A percentile compares a stretch with the other conserved stretches of the same genome.
phyloP scores from a whole-genome alignment of 2,113 vertebrate genomes.

The Zingel zingel region DNA sequence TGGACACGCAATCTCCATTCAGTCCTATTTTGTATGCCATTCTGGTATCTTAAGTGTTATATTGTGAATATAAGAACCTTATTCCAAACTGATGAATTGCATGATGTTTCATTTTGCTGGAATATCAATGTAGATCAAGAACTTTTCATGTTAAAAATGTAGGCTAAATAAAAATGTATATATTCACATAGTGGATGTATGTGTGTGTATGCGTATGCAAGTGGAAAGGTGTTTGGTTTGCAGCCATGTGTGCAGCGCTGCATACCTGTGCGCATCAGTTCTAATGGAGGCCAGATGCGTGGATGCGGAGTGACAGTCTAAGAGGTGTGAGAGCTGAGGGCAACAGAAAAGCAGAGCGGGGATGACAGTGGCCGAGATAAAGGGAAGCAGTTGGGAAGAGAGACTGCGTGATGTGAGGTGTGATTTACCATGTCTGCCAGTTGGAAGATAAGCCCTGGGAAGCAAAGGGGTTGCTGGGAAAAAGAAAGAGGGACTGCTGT shows the following conservation, averaged over 20 bases:
- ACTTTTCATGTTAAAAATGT: not conserved
- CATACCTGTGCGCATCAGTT: slow-evolving; percentile 29
- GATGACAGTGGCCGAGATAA: slow-evolving; percentile 59
- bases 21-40: not conserved
- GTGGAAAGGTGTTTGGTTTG: not conserved
- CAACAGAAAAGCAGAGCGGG: slow-evolving; percentile 42
- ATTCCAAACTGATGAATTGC: not conserved
- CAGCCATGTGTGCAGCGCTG: slow-evolving; percentile 5
- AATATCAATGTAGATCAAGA: not conserved
- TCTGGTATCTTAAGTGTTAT: not conserved
- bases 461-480: slow-evolving; percentile 56
- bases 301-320: slow-evolving; percentile 48
- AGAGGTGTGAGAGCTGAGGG: slow-evolving; percentile 54
- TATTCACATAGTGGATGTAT: not conserved
- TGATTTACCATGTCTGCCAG: slow-evolving; percentile 70
- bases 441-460: slow-evolving; percentile 72
- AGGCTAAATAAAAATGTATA: not conserved
- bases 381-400: slow-evolving; percentile 47
- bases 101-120: slow-evolving; percentile 1
- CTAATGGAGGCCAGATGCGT: slow-evolving; percentile 38
- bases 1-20: not conserved
- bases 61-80: not conserved
- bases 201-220: not conserved
- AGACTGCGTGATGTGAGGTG: slow-evolving; percentile 29
- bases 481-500: slow-evolving; percentile 21